Evolutionary conservation across 1,140 invertebrate genomes (phyloP).

Genomic region (Meteorus sp.): DNA sequence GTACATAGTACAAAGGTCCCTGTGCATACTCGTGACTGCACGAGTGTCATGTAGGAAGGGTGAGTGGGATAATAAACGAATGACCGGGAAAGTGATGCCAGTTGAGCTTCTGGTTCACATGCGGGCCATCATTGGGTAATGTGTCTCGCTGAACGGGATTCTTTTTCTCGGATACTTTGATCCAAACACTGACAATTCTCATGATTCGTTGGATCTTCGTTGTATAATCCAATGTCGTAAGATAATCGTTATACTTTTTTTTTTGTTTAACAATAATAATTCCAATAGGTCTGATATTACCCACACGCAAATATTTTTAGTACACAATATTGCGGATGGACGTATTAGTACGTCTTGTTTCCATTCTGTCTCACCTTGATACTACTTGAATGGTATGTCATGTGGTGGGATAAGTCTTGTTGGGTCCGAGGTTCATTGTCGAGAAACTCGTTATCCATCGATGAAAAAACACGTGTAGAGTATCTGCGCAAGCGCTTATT

Average conservation of each 20-base stretch:
- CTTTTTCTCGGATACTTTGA: constrained; percentile 5
- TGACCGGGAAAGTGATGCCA: constrained; percentile 27
- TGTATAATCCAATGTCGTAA: not conserved
- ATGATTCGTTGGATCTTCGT: constrained; percentile 17
- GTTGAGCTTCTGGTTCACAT: constrained; percentile 21
- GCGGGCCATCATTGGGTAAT: constrained; percentile 26
- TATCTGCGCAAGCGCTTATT: not conserved
- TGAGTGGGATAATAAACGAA: constrained; percentile 27
- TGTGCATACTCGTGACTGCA: not conserved
- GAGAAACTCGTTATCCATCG: constrained; percentile 25
- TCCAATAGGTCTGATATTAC: too few species aligned
- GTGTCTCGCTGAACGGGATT: constrained; percentile 6
- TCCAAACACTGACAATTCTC: constrained; percentile 20
- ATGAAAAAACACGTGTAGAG: not conserved
- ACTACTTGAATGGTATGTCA: not conserved
- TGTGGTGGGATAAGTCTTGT: not conserved
- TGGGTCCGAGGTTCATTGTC: constrained; percentile 33
- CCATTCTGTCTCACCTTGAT: constrained; percentile 1
- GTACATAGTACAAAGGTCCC: too few species aligned
- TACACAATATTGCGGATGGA: too few species aligned
- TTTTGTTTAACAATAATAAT: too few species aligned
- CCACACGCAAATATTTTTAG: too few species aligned
- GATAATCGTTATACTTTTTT: not conserved
- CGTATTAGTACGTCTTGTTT: too few species aligned
- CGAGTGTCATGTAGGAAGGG: constrained; percentile 24